Base-by-base conservation (phyloP, 2,113 vertebrate species). In the Phoenicopterus ruber region DNA sequence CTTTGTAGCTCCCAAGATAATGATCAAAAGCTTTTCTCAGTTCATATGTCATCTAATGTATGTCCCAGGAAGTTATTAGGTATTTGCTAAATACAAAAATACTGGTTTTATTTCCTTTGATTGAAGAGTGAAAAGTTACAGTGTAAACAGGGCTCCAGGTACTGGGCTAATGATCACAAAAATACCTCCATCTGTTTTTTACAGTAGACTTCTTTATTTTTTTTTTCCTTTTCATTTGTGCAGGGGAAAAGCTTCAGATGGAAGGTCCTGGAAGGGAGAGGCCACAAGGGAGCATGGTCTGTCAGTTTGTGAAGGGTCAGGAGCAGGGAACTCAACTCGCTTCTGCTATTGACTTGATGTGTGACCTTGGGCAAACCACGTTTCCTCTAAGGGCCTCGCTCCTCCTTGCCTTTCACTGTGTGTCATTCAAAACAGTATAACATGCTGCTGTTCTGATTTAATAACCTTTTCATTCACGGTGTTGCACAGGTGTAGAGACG, bases 1-100 rank as follows among this genome's bases (percentile, higher is more conserved):
- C 50, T 89, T 59, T 77, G 58, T 88, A 77, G 34, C 73, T 91
- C 71, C 61, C 86, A 63, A 81, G 73, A 82, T 55, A 94, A 44
- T 62, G 85, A 96, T 94, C 95, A 97, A 92, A 95, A 85, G 85
- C 8, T 3, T 85, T 92, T 95, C 55, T 82, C 70, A 17, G 70
- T 57, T 94, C 52, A 42, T 71, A n/a, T 50, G 29, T 76, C 1
- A 0, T 66, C n/a, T 66, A 80, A 44, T 15, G 5, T 31, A 54
- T 47, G 70, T 91, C 71, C 36, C 66, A 95, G 84, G 94, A 96
- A 82, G 93, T 67, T 86, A 88, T 69, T 72, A 61, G 90, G 50
- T 67, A 74, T 90, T 93, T 92, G 62, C 67, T 82, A 42, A 76
- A 76, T 69, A 85, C 57, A 87, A 81, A 90, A 90, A 80, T 70